Evolutionary conservation across 1,140 invertebrate genomes (phyloP), one percentile per base, ranked within the genome.

Genomic region (Drosophila suzukii): DNA sequence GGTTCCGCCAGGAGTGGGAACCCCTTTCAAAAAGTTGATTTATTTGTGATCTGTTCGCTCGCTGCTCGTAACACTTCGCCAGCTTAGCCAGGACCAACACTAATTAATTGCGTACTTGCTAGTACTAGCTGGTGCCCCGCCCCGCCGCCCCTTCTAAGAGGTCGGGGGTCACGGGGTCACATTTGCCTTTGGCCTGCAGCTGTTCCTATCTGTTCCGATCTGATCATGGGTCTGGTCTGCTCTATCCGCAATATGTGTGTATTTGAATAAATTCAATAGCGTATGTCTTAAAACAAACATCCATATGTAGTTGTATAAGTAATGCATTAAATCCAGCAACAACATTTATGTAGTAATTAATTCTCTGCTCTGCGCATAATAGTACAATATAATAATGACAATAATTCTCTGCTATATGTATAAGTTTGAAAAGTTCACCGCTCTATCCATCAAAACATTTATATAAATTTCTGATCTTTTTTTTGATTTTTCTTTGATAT

Each of bases 261-360:
- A 86, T 83, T 86, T 86, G 83, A 82, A 75, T 86, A 83, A 86
- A 88, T 82, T 86, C 83, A 86, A 88, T 86, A 58, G 63, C 49
- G 65, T 71, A 88, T 86, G 83, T 67, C 81, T 78, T 71, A 68
- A 86, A 88, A 73, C 79, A 68, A 79, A 78, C 68, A 85, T 86
- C 51, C 66, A 71, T 71, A 63, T 74, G 53, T 46, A 65, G 56
- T 51, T 74, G 59, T 70, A 51, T 75, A 79, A 77, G 67, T 83
- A 77, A 80, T 83, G 65, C 72, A 61, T 67, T 71, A 63, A 81
- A 49, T 82, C 46, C 62, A 68, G 63, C 75, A 86, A 63, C 83
- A 78, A 73, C 62, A 67, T 63, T 78, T 78, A 62, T 62, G 60
- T 60, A 56, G 65, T 71, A 58, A 58, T 71, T 71, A 44, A 49